Conservation (phyloP, 2,113 vertebrate genomes). For the Sapajus apella region DNA sequence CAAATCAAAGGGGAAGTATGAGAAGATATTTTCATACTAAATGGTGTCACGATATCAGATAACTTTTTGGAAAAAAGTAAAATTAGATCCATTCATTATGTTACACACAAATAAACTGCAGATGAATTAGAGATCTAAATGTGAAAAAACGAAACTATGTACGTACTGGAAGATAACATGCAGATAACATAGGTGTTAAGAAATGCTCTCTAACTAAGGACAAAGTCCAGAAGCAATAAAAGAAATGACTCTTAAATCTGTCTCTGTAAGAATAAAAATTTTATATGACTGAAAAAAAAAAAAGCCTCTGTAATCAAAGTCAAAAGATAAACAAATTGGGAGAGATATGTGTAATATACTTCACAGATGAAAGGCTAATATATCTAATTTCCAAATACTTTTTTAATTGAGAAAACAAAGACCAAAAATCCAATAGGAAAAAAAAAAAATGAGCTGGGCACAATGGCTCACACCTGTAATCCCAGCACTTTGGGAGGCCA, state of each 20-base stretch:
- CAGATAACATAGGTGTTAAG: not conserved
- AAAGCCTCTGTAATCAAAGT: not conserved
- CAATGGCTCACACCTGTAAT: too few species aligned
- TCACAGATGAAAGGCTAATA: not conserved
- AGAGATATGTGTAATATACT: not conserved
- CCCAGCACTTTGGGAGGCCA: too few species aligned
- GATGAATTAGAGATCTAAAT: constrained; percentile 9
- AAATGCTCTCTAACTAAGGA: constrained; percentile 11
- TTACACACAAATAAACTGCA: not conserved
- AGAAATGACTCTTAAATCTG: not conserved
- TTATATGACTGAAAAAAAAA: not conserved
- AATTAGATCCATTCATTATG: constrained; percentile 14
- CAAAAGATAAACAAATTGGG: not conserved
- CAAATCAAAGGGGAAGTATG: not conserved
- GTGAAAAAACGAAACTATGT: not conserved
- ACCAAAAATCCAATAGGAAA: not conserved
- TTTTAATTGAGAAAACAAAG: not conserved
- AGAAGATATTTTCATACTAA: not conserved
- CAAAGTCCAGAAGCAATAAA: not conserved
- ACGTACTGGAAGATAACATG: not conserved
- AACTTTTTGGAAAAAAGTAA: constrained; percentile 1
- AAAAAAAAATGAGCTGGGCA: too few species aligned
- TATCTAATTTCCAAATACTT: not conserved
- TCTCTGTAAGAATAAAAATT: not conserved
- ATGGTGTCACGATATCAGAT: not conserved